Percentiles rank a stretch among this genome's conserved stretches.
Conservation (phyloP, 2,888 invertebrate species). For the Drosophila infuscata region DNA sequence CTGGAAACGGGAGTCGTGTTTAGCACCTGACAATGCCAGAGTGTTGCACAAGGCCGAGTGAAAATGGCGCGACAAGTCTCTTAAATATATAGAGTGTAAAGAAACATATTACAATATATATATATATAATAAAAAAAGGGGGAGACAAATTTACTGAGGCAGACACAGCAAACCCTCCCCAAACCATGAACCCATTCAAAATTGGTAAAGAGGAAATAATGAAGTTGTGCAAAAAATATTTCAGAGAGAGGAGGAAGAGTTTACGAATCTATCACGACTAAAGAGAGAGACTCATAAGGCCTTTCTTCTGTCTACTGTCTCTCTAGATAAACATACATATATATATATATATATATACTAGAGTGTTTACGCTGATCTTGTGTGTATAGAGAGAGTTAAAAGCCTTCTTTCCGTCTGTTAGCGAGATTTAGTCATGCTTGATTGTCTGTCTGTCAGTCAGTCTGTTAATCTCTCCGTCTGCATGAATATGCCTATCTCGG, state of each 20-base stretch:
- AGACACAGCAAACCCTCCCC: neutral
- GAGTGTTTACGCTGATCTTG: neutral
- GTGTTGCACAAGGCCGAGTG: neutral
- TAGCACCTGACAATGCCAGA: slow-evolving; percentile 30
- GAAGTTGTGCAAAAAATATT: neutral
- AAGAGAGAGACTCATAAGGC: neutral
- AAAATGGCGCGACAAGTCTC: slow-evolving; percentile 8
- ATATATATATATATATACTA: neutral
- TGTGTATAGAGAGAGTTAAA: neutral
- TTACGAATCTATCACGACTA: neutral
- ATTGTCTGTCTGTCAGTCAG: neutral
- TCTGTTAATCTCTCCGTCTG: neutral
- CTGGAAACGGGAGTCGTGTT: neutral
- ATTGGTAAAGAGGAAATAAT: neutral
- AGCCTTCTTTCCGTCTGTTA: neutral
- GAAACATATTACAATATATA: slow-evolving; percentile 1
- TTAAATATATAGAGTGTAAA: neutral
- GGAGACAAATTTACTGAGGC: slow-evolving; percentile 46
- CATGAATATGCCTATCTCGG: neutral
- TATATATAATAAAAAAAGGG: slow-evolving; percentile 18
- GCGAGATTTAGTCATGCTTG: neutral
- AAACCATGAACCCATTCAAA: neutral
- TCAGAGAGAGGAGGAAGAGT: neutral
- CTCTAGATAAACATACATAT: too few relatives aligned
- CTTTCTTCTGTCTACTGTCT: neutral